Evolutionary conservation across 2,797 vertebrate species (phyloP).

Genomic region (Hybognathus amarus): DNA sequence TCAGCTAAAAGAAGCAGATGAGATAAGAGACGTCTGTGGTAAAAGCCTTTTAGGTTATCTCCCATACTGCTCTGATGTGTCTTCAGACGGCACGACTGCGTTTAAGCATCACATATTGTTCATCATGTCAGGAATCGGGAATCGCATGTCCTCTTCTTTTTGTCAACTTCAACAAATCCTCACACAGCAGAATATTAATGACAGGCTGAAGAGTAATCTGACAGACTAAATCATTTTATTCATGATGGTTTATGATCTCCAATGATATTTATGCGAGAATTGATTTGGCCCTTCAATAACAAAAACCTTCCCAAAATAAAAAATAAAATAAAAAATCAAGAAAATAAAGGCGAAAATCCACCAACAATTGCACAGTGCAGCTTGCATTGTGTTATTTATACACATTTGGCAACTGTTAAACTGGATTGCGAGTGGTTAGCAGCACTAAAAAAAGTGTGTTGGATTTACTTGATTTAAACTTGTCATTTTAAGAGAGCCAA

Average conservation of each 20-base stretch:
- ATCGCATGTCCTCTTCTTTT: constrained; percentile 25
- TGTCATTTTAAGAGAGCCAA: too few relatives aligned
- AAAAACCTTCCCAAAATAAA: constrained; percentile 11
- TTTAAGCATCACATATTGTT: constrained; percentile 34
- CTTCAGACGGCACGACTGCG: constrained; percentile 16
- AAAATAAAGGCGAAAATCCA: not conserved
- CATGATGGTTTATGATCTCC: constrained; percentile 42
- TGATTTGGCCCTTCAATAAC: constrained; percentile 16
- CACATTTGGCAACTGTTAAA: constrained; percentile 20
- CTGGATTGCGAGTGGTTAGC: not conserved
- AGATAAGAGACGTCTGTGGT: constrained; percentile 35
- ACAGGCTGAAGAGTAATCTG: constrained; percentile 44
- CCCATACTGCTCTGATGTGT: not conserved
- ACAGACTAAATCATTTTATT: constrained; percentile 57
- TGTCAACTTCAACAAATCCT: constrained; percentile 39
- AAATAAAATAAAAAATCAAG: not conserved
- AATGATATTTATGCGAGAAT: constrained; percentile 49
- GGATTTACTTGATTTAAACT: too few relatives aligned
- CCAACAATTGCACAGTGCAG: not conserved
- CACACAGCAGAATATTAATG: constrained; percentile 45
- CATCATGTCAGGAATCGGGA: constrained; percentile 33
- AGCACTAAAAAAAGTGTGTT: not conserved
- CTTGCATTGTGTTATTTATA: not conserved
- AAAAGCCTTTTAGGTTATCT: constrained; percentile 34
- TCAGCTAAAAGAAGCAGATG: constrained; percentile 27